phyloP scores from a whole-genome alignment of 2,797 vertebrate genomes.

The Phyllotis vaccarum region DNA sequence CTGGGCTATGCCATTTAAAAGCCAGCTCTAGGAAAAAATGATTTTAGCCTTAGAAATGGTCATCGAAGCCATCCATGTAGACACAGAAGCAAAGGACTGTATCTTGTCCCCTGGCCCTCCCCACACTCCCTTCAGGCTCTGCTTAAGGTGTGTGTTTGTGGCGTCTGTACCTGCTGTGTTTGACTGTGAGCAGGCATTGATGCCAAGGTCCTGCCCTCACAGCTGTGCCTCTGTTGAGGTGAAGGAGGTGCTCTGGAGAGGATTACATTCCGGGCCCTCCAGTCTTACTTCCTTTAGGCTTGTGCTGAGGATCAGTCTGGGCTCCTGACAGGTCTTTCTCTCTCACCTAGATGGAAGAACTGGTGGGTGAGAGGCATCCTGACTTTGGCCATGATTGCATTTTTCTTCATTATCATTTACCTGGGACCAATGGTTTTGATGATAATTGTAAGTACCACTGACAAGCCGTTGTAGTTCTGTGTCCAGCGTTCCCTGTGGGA shows the following conservation, averaged over 20 bases:
- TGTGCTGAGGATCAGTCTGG: background rate
- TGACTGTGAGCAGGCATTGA: background rate
- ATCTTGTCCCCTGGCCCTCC: background rate
- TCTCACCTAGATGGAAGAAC: conserved; percentile 95
- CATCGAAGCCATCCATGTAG: background rate
- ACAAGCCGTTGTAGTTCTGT: background rate
- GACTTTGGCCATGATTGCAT: conserved; percentile 97
- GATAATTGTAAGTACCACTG: conserved; percentile 94
- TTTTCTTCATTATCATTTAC: conserved; percentile 99
- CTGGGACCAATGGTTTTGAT: conserved; percentile 98
- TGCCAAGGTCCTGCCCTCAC: background rate
- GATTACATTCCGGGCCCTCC: background rate
- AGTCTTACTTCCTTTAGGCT: background rate
- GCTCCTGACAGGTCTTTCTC: conserved; percentile 26
- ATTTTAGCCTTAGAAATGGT: background rate
- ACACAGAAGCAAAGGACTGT: background rate
- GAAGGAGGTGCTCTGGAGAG: background rate
- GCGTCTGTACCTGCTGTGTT: background rate
- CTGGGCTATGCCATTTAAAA: background rate
- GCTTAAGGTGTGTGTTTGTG: background rate
- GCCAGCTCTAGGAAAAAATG: background rate
- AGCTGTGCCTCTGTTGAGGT: background rate
- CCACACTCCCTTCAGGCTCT: background rate
- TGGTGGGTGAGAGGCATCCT: conserved; percentile 99
- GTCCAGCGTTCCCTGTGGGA: background rate